Conservation (phyloP, 2,888 invertebrate species). For the Argyra leucocephala region DNA sequence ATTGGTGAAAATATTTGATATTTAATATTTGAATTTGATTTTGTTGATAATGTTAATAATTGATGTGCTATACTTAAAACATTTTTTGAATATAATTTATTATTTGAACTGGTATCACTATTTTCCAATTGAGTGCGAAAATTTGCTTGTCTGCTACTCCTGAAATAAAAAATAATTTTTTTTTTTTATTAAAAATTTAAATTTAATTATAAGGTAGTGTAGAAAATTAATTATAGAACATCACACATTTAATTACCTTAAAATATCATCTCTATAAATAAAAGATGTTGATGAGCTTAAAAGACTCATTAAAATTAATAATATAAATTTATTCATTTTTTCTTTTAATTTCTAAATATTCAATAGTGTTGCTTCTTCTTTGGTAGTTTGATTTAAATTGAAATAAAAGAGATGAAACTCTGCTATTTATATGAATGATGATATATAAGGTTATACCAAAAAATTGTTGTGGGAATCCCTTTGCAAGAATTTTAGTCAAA, state of each 20-base stretch:
- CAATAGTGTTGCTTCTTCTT: neutral
- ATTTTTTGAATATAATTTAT: neutral
- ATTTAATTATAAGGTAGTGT: no score
- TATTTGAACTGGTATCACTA: neutral
- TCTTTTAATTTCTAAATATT: neutral
- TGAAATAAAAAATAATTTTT: neutral
- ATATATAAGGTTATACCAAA: neutral
- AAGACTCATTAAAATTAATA: neutral
- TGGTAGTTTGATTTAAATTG: neutral
- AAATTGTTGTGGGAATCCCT: neutral
- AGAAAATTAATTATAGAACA: no score
- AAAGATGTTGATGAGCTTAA: neutral
- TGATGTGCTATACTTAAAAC: neutral
- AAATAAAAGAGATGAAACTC: neutral
- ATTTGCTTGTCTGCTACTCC: neutral
- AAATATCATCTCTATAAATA: neutral
- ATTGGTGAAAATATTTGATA: conserved; percentile 56
- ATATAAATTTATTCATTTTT: neutral
- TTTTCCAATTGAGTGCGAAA: neutral
- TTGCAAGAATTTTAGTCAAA: neutral
- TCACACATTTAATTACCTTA: neutral
- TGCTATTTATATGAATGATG: neutral
- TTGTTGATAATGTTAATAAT: neutral
- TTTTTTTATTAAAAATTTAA: neutral
- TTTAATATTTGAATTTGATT: conserved; percentile 12